Evolutionary conservation across 2,797 vertebrate species (phyloP).

Genomic region (Hypotaenidia philippensis): DNA sequence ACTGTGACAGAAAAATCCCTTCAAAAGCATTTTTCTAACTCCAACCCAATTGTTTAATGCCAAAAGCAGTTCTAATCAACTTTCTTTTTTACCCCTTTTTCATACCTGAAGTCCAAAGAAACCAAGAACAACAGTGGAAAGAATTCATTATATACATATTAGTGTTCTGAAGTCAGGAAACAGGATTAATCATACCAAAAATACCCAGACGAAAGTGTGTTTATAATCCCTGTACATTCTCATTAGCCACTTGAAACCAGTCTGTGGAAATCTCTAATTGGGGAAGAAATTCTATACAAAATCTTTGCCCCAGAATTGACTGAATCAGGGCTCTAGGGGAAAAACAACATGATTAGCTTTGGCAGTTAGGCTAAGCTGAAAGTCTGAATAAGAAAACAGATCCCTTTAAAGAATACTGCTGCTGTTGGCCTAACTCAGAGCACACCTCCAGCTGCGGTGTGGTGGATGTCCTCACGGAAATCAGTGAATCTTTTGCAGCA

Average conservation of each 20-base stretch:
- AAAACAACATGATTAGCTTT: slow-evolving; percentile 58
- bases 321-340: slow-evolving; percentile 63
- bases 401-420: neutral
- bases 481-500: neutral
- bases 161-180: slow-evolving; percentile 51
- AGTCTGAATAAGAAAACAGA: slow-evolving; percentile 32
- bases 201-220: slow-evolving; percentile 58
- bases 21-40: slow-evolving; percentile 42
- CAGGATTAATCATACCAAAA: slow-evolving; percentile 65
- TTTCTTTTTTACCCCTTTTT: neutral
- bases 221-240: slow-evolving; percentile 68
- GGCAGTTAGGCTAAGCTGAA: slow-evolving; percentile 51
- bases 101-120: slow-evolving; percentile 57
- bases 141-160: slow-evolving; percentile 55
- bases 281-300: slow-evolving; percentile 70
- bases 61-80: slow-evolving; percentile 50
- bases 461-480: neutral
- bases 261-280: slow-evolving; percentile 64
- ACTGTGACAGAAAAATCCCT: slow-evolving; percentile 35
- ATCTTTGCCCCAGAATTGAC: slow-evolving; percentile 72
- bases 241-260: slow-evolving; percentile 57
- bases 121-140: slow-evolving; percentile 40
- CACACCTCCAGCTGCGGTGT: neutral
- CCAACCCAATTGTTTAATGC: slow-evolving; percentile 42
- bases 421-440: slow-evolving; percentile 14